phyloP scores from a whole-genome alignment of 2,888 invertebrate species.

The Ferdinandea cuprea region DNA sequence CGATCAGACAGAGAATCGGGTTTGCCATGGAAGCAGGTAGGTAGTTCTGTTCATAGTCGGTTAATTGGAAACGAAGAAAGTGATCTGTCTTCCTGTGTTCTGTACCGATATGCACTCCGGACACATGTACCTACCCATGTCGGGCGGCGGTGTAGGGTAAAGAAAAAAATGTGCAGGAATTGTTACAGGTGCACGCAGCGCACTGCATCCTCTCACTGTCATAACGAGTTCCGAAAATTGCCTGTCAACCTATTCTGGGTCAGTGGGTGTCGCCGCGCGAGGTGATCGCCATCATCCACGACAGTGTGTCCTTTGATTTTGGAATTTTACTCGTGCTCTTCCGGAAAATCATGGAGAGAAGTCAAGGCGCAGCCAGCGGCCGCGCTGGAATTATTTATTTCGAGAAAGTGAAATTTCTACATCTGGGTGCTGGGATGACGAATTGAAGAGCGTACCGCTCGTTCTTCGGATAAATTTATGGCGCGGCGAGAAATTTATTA shows the following conservation, averaged over 20 bases:
- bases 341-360: constrained; percentile 41
- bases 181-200: constrained; percentile 60
- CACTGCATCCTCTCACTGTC: constrained; percentile 46
- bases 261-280: constrained; percentile 70
- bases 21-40: background rate
- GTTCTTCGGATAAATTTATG: constrained; percentile 39
- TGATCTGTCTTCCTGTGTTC: constrained; percentile 63
- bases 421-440: constrained; percentile 60
- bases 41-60: constrained; percentile 42
- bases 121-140: constrained; percentile 27
- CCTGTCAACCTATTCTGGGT: constrained; percentile 73
- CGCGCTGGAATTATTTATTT: constrained; percentile 54
- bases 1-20: constrained; percentile 62
- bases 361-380: constrained; percentile 11
- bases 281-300: constrained; percentile 38
- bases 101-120: constrained; percentile 18
- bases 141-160: constrained; percentile 1
- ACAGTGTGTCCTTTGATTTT: constrained; percentile 66
- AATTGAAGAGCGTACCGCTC: constrained; percentile 40
- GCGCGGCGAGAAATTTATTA: constrained; percentile 53
- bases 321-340: constrained; percentile 6
- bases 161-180: constrained; percentile 2
- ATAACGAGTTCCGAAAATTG: constrained; percentile 72
- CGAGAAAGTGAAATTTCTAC: constrained; percentile 69
- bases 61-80: constrained; percentile 64